A percentile compares a stretch with the other conserved stretches of the same genome.
phyloP scores from a whole-genome alignment of 1,140 invertebrate genomes.

The Pogonognathellus flavescens region DNA sequence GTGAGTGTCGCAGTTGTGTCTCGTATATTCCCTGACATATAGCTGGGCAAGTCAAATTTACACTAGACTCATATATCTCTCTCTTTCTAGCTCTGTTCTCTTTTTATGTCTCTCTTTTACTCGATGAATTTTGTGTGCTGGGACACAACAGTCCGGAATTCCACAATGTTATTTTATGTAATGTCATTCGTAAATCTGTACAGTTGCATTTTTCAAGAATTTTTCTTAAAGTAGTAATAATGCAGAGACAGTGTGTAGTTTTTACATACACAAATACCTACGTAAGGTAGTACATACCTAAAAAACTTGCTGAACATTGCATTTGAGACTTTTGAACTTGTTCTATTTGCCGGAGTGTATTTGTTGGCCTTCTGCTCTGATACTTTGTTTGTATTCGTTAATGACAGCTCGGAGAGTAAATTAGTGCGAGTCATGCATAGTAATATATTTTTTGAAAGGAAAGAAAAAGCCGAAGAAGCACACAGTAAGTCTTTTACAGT shows the following conservation, averaged over 20 bases:
- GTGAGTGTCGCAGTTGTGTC: constrained; percentile 32
- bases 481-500: too few species aligned
- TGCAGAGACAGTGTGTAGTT: neutral
- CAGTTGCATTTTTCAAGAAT: neutral
- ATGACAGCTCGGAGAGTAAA: constrained; percentile 18
- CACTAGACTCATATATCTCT: neutral
- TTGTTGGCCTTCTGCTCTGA: neutral
- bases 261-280: too few species aligned
- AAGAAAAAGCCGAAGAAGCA: neutral
- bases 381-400: constrained; percentile 14
- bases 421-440: constrained; percentile 1
- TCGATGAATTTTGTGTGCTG: neutral
- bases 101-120: constrained; percentile 31
- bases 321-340: neutral
- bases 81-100: neutral
- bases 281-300: too few species aligned
- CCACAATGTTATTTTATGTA: constrained; percentile 25
- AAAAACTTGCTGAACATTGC: neutral
- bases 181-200: constrained; percentile 28
- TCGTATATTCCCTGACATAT: constrained; percentile 13
- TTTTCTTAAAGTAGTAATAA: neutral
- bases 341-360: neutral
- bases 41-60: neutral
- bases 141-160: constrained; percentile 28
- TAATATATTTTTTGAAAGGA: constrained; percentile 7